Base-by-base conservation (phyloP, 2,113 vertebrate species). In the Danionella cerebrum region DNA sequence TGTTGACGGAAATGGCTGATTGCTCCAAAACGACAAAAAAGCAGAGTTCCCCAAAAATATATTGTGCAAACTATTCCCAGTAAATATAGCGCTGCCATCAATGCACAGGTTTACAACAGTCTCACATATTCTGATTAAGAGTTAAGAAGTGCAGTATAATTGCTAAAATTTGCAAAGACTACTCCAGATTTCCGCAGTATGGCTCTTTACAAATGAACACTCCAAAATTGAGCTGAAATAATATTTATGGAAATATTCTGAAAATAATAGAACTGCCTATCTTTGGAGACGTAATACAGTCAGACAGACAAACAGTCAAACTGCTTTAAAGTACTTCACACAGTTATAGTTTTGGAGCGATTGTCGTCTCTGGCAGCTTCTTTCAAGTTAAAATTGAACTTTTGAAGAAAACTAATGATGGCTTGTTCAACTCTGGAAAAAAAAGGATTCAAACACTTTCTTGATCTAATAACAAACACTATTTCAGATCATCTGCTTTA, bases 381-480 rank as follows among this genome's bases (percentile, higher is more conserved):
- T 81, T 78, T 83, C 71, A 78, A 79, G 72, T 79, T 71, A 63
- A 74, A 76, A 76, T 64, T 44, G 12, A 29, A 58, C 79, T 76
- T 79, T 79, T 75, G 1, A 57, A 24, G 47, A 65, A 74, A 79
- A 82, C 73, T 79, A 82, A 77, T 74, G 44, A 77, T 60, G 73
- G 77, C 41, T 44, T n/a, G 14, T 14, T 18, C 27, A 31, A 52
- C 50, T 52, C 50, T 12, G 51, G 25, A 53, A 53, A 53, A 27
- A 53, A 53, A 53, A 53, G 33, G 14, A 33, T 4, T 29, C 14
- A 52, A 52, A 33, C 51, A 12, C 27, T 47, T 19, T 33, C 27
- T 6, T 53, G 8, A 16, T 19, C 33, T 19, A 25, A 29, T n/a
- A 52, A 10, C 48, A 47, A 6, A 47, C 10, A 22, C 9, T 10